phyloP scores from a whole-genome alignment of 2,797 vertebrate genomes.

The Macropodus opercularis region DNA sequence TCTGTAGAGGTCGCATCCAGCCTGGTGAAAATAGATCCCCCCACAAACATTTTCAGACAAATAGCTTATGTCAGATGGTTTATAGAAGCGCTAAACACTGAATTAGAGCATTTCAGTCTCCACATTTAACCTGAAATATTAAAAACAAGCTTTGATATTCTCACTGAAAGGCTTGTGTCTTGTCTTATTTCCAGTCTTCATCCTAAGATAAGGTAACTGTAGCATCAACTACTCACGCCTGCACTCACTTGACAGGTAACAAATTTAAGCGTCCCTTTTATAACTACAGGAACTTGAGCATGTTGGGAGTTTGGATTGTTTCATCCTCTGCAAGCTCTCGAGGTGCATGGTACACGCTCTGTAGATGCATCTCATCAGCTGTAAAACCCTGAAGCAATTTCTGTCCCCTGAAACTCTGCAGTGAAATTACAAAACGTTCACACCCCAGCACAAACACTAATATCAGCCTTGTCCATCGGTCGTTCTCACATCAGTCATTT shows the following conservation, averaged over 20 bases:
- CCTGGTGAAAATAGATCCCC: not conserved
- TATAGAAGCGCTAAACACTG: constrained; percentile 18
- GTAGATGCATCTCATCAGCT: constrained; percentile 14
- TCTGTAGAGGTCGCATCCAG: constrained; percentile 19
- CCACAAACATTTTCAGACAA: constrained; percentile 37
- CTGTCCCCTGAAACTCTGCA: constrained; percentile 26
- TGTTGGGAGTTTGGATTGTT: not conserved
- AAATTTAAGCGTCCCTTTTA: too few species aligned
- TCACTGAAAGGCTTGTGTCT: too few species aligned
- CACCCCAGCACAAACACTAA: constrained; percentile 48
- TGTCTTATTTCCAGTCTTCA: too few species aligned
- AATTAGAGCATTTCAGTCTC: constrained; percentile 21
- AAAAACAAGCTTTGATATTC: not conserved
- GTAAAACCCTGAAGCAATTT: constrained; percentile 28
- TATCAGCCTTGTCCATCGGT: constrained; percentile 66
- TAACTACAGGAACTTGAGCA: constrained; percentile 6
- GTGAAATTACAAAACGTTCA: constrained; percentile 42
- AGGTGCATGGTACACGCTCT: not conserved
- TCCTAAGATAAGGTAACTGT: too few species aligned
- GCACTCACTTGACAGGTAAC: too few species aligned
- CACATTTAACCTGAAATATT: constrained; percentile 11
- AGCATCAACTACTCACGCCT: too few species aligned
- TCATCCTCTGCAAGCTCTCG: constrained; percentile 5
- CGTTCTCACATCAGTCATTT: constrained; percentile 64
- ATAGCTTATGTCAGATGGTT: constrained; percentile 39